Base-by-base conservation (phyloP, 2,888 invertebrate species). In the Galeruca laticollis region DNA sequence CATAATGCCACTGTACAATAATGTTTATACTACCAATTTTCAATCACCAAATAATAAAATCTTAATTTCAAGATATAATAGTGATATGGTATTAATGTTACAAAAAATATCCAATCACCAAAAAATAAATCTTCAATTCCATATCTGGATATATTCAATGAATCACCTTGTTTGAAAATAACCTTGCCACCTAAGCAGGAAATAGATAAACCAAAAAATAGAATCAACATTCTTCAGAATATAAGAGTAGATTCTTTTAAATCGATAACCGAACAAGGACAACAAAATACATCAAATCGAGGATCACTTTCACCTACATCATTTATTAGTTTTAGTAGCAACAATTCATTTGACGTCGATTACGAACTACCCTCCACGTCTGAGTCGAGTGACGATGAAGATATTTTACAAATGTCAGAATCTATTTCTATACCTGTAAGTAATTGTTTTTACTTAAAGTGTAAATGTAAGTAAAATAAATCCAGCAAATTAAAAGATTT, bases 261-360 rank as follows among this genome's bases (percentile, higher is more conserved):
- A 47, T 47, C 47, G 15, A 10, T n/a, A 47, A 47, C 18, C 47
- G 47, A 47, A 5, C 18, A 47, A n/a, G 47, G 8, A 13, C n/a
- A 47, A 3, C 8, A 47, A 18, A 18, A 47, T 4, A n/a, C 18
- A n/a, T 18, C n/a, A 47, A 47, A 47, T 47, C 47, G 15, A 47
- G 47, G 18, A 47, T 2, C 8, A 47, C 1, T 18, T 47, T 18
- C 18, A 47, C 18, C 18, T 1, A 47, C 47, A 47, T 47, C 47
- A 47, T 47, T 47, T 47, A 47, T 47, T 47, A 47, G 47, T 47
- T 47, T 6, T 10, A 18, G 18, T 13, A 47, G 47, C 47, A 47
- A 47, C 47, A 47, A 47, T 47, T 47, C 47, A 18, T 47, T 47
- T 47, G 47, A 47, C 47, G 47, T 47, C 18, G 47, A 47, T 15